phyloP scores from a whole-genome alignment of 2,888 invertebrate genomes.

The Frankliniella intonsa region DNA sequence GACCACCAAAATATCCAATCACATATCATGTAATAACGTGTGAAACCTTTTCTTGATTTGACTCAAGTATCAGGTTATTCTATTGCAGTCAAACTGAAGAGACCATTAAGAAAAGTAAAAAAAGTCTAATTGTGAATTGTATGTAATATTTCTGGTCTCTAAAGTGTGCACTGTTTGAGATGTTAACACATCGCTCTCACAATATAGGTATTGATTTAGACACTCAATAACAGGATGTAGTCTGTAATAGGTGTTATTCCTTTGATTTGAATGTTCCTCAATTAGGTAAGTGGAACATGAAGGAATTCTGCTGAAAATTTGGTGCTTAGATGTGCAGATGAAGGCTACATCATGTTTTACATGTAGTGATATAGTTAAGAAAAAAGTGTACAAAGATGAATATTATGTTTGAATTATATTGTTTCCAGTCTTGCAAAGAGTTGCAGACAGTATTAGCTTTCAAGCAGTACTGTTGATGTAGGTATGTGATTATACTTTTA shows the following conservation, averaged over 20 bases:
- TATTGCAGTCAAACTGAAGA: neutral
- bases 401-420: neutral
- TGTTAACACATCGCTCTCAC: conserved; percentile 9
- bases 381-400: conserved; percentile 9
- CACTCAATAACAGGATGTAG: conserved; percentile 18
- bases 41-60: conserved; percentile 2
- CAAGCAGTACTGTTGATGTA: neutral
- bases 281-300: neutral
- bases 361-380: neutral
- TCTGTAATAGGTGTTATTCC: neutral
- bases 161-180: neutral
- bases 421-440: neutral
- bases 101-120: neutral
- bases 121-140: neutral
- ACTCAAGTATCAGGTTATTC: neutral
- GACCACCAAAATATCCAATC: conserved; percentile 25
- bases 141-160: neutral
- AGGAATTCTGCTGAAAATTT: conserved; percentile 11
- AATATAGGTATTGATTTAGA: neutral
- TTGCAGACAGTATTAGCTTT: conserved; percentile 11
- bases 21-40: conserved; percentile 15
- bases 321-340: neutral
- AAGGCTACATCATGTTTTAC: conserved; percentile 4
- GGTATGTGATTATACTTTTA: conserved; percentile 2
- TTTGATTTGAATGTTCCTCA: conserved; percentile 6